phyloP scores from a whole-genome alignment of 2,113 vertebrate species.

The Desmodus rotundus region DNA sequence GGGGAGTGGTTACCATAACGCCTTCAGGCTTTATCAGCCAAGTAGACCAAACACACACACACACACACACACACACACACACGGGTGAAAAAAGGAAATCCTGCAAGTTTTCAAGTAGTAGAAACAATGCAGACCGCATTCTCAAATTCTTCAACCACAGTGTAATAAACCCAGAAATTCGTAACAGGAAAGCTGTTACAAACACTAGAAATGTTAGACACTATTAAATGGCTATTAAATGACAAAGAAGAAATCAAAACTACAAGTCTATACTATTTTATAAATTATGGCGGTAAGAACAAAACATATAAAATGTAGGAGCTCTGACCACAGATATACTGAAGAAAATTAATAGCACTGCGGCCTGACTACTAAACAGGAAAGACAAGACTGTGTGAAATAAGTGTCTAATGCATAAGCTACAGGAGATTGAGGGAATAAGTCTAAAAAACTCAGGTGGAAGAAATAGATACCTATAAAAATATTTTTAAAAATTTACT shows the following conservation, averaged over 20 bases:
- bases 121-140: background rate
- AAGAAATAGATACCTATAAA: conserved; percentile 1
- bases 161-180: conserved; percentile 35
- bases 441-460: background rate
- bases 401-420: background rate
- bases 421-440: background rate
- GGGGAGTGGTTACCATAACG: background rate
- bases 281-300: conserved; percentile 33
- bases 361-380: conserved; percentile 18
- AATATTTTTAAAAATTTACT: background rate
- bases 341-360: conserved; percentile 29
- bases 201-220: conserved; percentile 21
- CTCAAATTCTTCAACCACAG: background rate
- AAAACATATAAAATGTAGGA: conserved; percentile 14
- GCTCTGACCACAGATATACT: background rate
- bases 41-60: background rate
- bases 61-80: too few relatives aligned
- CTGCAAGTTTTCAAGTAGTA: conserved; percentile 6
- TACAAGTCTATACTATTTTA: conserved; percentile 17
- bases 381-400: background rate
- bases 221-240: conserved; percentile 28
- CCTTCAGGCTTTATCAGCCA: background rate
- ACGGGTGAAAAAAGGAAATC: background rate
- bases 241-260: conserved; percentile 44
- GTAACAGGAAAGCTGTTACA: conserved; percentile 9